These are phyloP conservation scores for Galbula dea DNA, from an alignment of 2,113 vertebrate genomes.

Conservation along the genomic window DNA sequence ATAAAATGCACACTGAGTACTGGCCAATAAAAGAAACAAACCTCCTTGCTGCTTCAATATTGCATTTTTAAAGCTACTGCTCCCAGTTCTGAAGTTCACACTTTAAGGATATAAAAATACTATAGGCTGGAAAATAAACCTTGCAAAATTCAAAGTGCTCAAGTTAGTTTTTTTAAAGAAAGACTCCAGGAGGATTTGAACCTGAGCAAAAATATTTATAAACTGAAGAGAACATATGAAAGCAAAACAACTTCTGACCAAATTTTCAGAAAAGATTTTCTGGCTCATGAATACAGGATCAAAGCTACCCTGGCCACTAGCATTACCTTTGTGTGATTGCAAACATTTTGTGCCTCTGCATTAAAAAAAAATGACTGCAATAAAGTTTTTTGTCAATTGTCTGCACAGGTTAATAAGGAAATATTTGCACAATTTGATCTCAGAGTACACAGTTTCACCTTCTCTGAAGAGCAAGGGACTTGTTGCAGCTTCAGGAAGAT, in stretches of 20 bases:
- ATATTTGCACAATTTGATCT: not conserved
- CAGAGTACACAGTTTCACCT: not conserved
- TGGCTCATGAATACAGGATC: not conserved
- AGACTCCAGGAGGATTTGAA: not conserved
- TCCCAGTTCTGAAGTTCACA: not conserved
- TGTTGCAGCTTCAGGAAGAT: not conserved
- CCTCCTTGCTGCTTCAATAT: not conserved
- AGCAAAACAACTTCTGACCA: not conserved
- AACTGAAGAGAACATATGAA: not conserved
- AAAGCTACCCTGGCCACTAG: not conserved
- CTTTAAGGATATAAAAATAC: not conserved
- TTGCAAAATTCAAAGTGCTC: not conserved
- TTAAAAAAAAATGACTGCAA: not conserved
- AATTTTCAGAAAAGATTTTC: not conserved
- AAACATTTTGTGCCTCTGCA: not conserved
- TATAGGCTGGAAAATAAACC: not conserved
- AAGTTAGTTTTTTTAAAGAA: not conserved
- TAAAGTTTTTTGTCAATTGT: not conserved
- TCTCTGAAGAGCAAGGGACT: not conserved
- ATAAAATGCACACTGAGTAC: not conserved
- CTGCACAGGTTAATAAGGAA: not conserved
- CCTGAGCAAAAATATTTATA: not conserved
- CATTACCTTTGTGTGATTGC: not conserved
- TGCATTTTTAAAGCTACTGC: not conserved
- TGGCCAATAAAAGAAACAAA: not conserved